Evolutionary conservation across 2,113 vertebrate genomes (phyloP), one percentile per base, ranked within the genome.

Genomic region (Bettongia penicillata): DNA sequence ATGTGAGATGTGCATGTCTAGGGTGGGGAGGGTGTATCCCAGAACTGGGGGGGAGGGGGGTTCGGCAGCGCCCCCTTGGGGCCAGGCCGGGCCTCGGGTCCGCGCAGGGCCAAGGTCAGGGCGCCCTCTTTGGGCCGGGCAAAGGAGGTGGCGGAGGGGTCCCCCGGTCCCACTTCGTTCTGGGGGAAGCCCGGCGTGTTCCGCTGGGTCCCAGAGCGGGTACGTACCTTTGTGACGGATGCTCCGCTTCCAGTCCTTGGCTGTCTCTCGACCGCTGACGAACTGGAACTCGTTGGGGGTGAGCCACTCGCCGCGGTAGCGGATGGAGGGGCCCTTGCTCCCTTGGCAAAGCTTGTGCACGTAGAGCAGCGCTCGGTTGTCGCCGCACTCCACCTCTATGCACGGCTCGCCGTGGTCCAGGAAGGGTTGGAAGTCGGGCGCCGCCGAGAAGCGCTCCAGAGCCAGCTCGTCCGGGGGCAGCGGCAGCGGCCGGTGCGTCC

Each of bases 241-340:
- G 98, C 99, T 99, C 97, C 99, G 98, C 97, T 99, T 99, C 99
- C 99, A 99, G 97, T 99, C 99, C 98, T 99, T 99, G 97, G 99
- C 99, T 8, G 99, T 99, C 98, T 99, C 99, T n/a, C 99, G 98
- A 98, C 99, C 99, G 98, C 99, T 99, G 98, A 99, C 99, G 96
- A 99, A 99, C 99, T 99, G 99, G 98, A 99, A 99, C 98, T 99
- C 99, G 98, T 99, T 99, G 92, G 99, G 99, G 94, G 99, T 99
- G 94, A 99, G 99, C 99, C 99, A 99, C 98, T 99, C 99, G 92
- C 99, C 99, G 97, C 99, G 98, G 99, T 99, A 99, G 97, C 99
- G 99, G 98, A 99, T 99, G 50, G 99, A 99, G 92, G 99, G 99
- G 97, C 99, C 99, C 55, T 99, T 99, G 98, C 99, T 99, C 94